phyloP scores from a whole-genome alignment of 2,797 vertebrate genomes.

The Enteromius trimaculatus region DNA sequence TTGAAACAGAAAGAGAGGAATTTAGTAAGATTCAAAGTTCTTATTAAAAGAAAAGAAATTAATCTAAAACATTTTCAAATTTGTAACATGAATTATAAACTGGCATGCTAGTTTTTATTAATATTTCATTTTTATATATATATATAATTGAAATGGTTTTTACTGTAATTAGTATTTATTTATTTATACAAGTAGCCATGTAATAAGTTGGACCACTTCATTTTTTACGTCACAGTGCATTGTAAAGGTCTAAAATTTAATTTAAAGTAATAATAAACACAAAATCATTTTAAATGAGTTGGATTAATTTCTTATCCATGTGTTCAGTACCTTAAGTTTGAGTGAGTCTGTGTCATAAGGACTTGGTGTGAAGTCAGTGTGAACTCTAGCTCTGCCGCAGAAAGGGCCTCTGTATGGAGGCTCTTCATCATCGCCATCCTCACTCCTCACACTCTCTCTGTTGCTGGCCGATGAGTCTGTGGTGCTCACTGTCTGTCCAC shows the following conservation, averaged over 20 bases:
- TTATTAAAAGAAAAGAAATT: not conserved
- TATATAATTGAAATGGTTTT: not conserved
- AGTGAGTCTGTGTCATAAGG: slow-evolving; percentile 97
- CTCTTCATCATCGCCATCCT: slow-evolving; percentile 97
- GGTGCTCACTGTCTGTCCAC: slow-evolving; percentile 97
- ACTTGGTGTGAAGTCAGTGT: slow-evolving; percentile 97
- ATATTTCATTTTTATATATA: not conserved
- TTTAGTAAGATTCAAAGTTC: not conserved
- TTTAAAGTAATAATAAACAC: not conserved
- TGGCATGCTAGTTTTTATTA: not conserved
- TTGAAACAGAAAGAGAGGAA: slow-evolving; percentile 60
- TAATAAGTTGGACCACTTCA: not conserved
- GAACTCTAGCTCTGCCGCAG: slow-evolving; percentile 93
- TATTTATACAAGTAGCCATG: not conserved
- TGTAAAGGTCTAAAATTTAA: not conserved
- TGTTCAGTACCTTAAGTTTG: slow-evolving; percentile 88
- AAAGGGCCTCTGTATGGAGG: slow-evolving; percentile 94
- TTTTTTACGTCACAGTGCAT: not conserved
- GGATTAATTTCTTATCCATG: slow-evolving; percentile 14
- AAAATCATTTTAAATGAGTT: not conserved
- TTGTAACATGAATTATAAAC: not conserved
- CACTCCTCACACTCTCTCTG: slow-evolving; percentile 96
- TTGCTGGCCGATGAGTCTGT: slow-evolving; percentile 98
- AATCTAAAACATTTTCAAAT: not conserved
- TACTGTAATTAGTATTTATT: not conserved